phyloP scores from a whole-genome alignment of 64 coral and sea anemone genomes.

The Porites australiensis region DNA sequence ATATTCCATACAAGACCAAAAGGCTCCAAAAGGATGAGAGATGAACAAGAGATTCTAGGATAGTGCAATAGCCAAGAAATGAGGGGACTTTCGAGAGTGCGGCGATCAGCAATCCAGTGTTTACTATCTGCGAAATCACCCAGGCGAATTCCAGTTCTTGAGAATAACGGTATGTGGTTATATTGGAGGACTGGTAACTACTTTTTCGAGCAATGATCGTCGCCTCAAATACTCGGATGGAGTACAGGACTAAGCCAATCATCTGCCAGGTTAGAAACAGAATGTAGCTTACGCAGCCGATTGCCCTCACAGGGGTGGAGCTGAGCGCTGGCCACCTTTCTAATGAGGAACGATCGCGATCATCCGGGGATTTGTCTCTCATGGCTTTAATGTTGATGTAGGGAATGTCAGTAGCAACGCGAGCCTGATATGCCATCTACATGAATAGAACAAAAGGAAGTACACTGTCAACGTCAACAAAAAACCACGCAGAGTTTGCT shows the following conservation, averaged over 20 bases:
- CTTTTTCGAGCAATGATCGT: not conserved
- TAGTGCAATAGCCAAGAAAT: not conserved
- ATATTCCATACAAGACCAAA: not conserved
- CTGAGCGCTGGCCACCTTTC: not conserved
- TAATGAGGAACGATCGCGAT: not conserved
- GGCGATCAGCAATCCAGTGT: not conserved
- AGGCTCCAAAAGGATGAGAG: constrained; percentile 31
- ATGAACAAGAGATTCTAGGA: not conserved
- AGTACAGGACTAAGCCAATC: constrained; percentile 14
- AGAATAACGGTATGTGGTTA: not conserved
- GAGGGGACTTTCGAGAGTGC: constrained; percentile 25
- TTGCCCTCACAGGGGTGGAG: not conserved
- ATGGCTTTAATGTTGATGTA: not conserved
- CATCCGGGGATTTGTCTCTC: not conserved
- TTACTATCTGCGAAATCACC: not conserved
- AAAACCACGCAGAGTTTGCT: no score
- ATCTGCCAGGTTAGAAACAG: constrained; percentile 21
- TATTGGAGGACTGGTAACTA: not conserved
- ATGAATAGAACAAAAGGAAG: not conserved
- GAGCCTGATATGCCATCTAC: not conserved
- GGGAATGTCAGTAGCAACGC: not conserved
- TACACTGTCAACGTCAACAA: not conserved
- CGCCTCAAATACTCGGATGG: not conserved
- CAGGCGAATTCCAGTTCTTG: not conserved
- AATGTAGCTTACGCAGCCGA: not conserved